Base-by-base conservation (phyloP, 2,797 vertebrate species). In the Dendrocincla fuliginosa region DNA sequence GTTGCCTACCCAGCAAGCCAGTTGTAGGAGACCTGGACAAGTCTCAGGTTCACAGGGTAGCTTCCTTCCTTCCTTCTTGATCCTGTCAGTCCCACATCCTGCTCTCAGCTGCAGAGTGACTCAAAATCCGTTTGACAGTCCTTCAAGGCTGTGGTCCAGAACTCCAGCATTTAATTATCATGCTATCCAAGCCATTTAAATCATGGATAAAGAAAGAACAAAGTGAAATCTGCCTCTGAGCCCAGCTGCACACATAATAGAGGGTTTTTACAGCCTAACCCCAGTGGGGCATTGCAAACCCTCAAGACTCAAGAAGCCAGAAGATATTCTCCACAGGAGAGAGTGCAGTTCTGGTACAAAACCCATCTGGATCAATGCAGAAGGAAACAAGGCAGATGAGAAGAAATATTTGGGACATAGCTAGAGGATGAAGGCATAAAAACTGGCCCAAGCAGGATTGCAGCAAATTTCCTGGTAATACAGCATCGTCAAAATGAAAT, bases 181-280 rank as follows among this genome's bases (percentile, higher is more conserved):
- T 56, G 30, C 69, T 86, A 69, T 69, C 55, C 5, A 4, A 88
- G 82, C 53, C 46, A 61, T 75, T 84, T 75, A 90, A 95, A 93
- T 71, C 23, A 84, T 44, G 78, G 92, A 60, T 90, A 53, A 93
- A 89, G 74, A 82, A 92, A 89, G 81, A 95, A 92, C 87, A 96
- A 96, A 90, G 90, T 57, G 56, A 89, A 92, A 87, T 90, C 52
- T 83, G 37, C 49, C 78, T 94, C 93, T 80, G 71, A 92, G 92
- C 37, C 56, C 92, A 94, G 86, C 89, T 95, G 90, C 67, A 87
- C 33, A 68, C 49, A 73, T 92, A 93, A 78, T 17, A 82, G 90
- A 76, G 55, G 35, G 41, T 1, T 92, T 96, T 97, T 95, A 93
- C 84, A 90, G 41, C 71, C 52, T 76, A 68, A 84, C 16, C 90